Conservation (phyloP, 1,140 invertebrate genomes). For the Bicyclus anynana region DNA sequence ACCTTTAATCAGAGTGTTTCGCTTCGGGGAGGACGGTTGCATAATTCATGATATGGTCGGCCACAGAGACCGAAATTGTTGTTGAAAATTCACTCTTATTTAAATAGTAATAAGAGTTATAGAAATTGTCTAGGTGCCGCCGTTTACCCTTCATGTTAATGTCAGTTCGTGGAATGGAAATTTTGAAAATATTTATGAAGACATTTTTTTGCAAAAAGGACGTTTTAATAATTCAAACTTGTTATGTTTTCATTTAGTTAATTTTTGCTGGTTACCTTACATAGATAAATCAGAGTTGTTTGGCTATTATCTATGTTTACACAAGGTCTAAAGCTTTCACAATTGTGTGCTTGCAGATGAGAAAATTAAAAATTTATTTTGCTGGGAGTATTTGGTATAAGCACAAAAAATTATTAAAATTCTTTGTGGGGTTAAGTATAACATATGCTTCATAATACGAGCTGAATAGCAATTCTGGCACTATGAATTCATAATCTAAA, state of each 20-base stretch:
- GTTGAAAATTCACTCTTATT: conserved; percentile 13
- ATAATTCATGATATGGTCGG: conserved; percentile 32
- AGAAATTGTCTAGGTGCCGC: not conserved
- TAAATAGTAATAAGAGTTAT: not conserved
- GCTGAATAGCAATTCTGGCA: no score
- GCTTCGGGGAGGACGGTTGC: conserved; percentile 23
- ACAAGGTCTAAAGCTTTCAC: no score
- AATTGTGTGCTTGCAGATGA: no score
- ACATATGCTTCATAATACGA: no score
- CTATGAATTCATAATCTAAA: no score
- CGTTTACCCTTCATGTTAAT: conserved; percentile 25
- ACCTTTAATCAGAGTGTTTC: conserved; percentile 35
- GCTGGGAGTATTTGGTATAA: no score
- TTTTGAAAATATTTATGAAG: conserved; percentile 24
- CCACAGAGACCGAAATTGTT: conserved; percentile 7
- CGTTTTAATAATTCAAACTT: not conserved
- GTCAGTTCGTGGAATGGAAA: conserved; percentile 18
- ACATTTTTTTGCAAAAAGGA: conserved; percentile 5
- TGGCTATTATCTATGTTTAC: no score
- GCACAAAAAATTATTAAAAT: no score
- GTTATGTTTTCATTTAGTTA: not conserved
- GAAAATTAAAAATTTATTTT: no score
- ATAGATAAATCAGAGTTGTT: no score
- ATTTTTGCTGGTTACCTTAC: not conserved
- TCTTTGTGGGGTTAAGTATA: no score